Base-by-base conservation (phyloP, 2,888 invertebrate species). In the Hetaerina titia region DNA sequence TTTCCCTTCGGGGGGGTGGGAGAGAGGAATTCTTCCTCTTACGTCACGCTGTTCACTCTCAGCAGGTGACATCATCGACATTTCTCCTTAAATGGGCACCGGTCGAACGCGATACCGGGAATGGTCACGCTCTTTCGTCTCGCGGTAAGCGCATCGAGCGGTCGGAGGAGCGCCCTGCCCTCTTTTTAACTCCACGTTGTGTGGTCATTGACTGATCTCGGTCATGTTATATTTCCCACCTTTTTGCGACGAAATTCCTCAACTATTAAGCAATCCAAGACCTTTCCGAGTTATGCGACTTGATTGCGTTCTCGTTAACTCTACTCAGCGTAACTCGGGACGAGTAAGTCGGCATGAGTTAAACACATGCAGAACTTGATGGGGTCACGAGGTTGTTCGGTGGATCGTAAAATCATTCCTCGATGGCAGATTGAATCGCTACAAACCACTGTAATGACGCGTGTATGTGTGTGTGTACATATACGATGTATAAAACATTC, bases 91-190 rank as follows among this genome's bases (percentile, higher is more conserved):
- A 69, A 92, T 92, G 92, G 92, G 56, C 56, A 56, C 69, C 63
- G 92, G 92, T 92, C 92, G 92, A 69, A 92, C 25, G 56, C 69
- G 69, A 92, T 58, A 92, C 92, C 92, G 56, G 56, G 92, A 92
- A 92, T 92, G 92, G 92, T 92, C 92, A 92, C 92, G 92, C 69
- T 64, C 81, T 22, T 64, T 15, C 92, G 69, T 64, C 57, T 89
- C 89, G 57, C 89, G 58, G 57, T 89, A 58, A 89, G 89, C 5
- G 64, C 89, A 57, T 57, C 22, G n/a, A 19, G 89, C 89, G 56
- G 56, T 6, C 56, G 15, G 81, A 31, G 31, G 45, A 31, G 31
- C 31, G 81, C 31, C 81, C 81, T 31, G 13, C 81, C 11, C 31
- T 81, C 22, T 57, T 89, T 89, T 7, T 11, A n/a, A 57, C 90